A percentile compares a stretch with the other conserved stretches of the same genome.
Evolutionary conservation across 2,888 invertebrate species (phyloP).

Genomic region (Quadriops clusia): DNA sequence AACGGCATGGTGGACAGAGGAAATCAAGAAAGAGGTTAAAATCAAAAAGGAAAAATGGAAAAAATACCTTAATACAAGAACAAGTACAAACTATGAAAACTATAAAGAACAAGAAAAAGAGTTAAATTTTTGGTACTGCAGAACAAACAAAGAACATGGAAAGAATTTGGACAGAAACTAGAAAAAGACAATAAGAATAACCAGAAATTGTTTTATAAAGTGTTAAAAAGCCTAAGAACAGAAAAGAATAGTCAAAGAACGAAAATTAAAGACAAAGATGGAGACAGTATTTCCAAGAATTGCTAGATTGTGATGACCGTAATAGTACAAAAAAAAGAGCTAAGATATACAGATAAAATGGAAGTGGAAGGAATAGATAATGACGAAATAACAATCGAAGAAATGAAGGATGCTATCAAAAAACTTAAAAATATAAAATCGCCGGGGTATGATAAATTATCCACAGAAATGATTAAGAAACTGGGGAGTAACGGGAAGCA

Average conservation of each 20-base stretch:
- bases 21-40: slow-evolving; percentile 7
- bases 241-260: slow-evolving; percentile 1
- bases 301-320: background rate
- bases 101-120: background rate
- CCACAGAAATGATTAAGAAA: slow-evolving; percentile 7
- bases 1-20: slow-evolving; percentile 5
- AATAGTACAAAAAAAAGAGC: too few relatives aligned
- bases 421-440: slow-evolving; percentile 7
- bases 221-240: slow-evolving; percentile 5
- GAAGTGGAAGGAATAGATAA: slow-evolving; percentile 8
- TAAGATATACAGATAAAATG: slow-evolving; percentile 3
- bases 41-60: slow-evolving; percentile 7
- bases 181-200: slow-evolving; percentile 4
- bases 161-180: slow-evolving; percentile 3
- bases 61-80: slow-evolving; percentile 1
- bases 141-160: slow-evolving; percentile 1
- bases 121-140: background rate
- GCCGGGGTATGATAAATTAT: slow-evolving; percentile 8
- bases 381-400: slow-evolving; percentile 2
- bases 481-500: slow-evolving; percentile 1
- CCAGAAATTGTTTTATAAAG: slow-evolving; percentile 7
- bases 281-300: slow-evolving; percentile 4
- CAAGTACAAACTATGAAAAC: slow-evolving; percentile 1
- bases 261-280: slow-evolving; percentile 4
- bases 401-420: slow-evolving; percentile 5